Conservation (phyloP, 2,113 vertebrate species). For the Notiomystis cincta region DNA sequence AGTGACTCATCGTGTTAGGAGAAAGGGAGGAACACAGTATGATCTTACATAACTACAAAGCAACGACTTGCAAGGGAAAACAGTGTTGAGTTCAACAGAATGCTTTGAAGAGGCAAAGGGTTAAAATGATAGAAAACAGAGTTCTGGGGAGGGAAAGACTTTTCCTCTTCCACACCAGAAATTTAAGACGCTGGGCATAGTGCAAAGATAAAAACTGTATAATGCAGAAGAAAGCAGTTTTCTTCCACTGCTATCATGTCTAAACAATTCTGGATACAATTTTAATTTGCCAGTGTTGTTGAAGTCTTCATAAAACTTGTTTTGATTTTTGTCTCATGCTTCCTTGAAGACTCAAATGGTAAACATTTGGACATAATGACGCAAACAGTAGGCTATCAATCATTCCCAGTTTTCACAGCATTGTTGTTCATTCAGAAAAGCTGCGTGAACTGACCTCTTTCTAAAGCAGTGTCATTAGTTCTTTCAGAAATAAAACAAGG, state of each 20-base stretch:
- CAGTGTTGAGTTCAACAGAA: background rate
- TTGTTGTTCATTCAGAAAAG: constrained; percentile 70
- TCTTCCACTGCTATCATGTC: constrained; percentile 23
- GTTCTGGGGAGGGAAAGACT: background rate
- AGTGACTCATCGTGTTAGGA: background rate
- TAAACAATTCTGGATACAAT: constrained; percentile 59
- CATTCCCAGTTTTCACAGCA: constrained; percentile 61
- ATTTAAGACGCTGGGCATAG: background rate
- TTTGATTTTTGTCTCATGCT: constrained; percentile 66
- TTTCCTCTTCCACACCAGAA: background rate
- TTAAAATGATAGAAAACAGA: constrained; percentile 46
- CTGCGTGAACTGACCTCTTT: constrained; percentile 66
- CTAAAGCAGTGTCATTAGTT: constrained; percentile 57
- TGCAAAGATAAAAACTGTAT: background rate
- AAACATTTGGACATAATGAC: constrained; percentile 64
- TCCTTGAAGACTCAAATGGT: constrained; percentile 60
- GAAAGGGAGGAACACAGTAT: background rate
- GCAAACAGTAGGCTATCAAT: constrained; percentile 67
- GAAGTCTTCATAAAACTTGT: constrained; percentile 62
- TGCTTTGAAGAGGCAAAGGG: constrained; percentile 13
- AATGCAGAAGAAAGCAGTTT: constrained; percentile 16
- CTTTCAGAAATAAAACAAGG: constrained; percentile 55
- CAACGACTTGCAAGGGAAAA: background rate
- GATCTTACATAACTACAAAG: background rate
- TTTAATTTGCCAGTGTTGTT: constrained; percentile 51